A percentile compares a stretch with the other conserved stretches of the same genome.
Conservation (phyloP, 2,113 vertebrate species). For the Cyphomyrus plagiostoma region DNA sequence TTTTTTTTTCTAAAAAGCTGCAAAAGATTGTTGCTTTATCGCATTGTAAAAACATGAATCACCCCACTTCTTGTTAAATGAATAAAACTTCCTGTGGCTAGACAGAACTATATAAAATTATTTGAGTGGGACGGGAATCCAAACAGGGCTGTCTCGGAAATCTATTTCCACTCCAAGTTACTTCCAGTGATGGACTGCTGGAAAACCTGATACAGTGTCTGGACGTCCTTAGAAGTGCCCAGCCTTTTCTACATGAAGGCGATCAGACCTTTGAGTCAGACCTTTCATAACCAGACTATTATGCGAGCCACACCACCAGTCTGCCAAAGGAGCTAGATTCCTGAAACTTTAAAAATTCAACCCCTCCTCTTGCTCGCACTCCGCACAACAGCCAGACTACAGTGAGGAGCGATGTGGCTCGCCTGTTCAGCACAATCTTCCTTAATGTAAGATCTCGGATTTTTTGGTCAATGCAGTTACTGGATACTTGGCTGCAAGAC, state of each 20-base stretch:
- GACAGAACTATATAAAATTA: not conserved
- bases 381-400: conserved; percentile 48
- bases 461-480: conserved; percentile 5
- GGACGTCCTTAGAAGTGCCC: not conserved
- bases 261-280: conserved; percentile 43
- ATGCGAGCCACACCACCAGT: conserved; percentile 62
- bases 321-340: conserved; percentile 57
- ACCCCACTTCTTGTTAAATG: not conserved
- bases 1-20: not conserved
- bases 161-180: not conserved
- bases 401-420: conserved; percentile 44
- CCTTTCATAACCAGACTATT: conserved; percentile 62
- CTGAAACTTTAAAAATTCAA: conserved; percentile 67
- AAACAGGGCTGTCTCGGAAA: not conserved
- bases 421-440: conserved; percentile 26
- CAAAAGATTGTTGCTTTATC: not conserved
- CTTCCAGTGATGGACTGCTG: not conserved
- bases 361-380: conserved; percentile 48
- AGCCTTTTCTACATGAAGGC: not conserved
- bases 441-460: not conserved
- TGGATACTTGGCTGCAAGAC: not conserved
- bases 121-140: not conserved
- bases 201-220: not conserved
- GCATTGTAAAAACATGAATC: not conserved
- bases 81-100: not conserved